These are phyloP conservation scores for Nemotelus nigrinus DNA, from an alignment of 2,888 invertebrate genomes.

Conservation along the genomic window DNA sequence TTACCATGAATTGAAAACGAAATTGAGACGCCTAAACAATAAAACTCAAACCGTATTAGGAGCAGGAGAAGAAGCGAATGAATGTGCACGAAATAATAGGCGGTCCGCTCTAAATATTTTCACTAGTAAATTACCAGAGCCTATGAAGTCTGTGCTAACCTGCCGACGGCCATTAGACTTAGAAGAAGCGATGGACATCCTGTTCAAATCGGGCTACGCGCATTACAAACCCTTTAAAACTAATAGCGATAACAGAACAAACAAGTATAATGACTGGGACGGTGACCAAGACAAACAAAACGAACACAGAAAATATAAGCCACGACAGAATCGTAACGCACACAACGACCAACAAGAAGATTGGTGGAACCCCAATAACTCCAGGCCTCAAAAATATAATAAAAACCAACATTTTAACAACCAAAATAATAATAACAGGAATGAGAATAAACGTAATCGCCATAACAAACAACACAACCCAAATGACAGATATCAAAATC, in stretches of 20 bases:
- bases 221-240: neutral
- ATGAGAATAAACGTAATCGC: neutral
- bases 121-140: constrained; percentile 2
- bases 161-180: neutral
- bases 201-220: neutral
- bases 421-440: neutral
- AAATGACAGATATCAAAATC: neutral
- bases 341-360: neutral
- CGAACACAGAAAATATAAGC: no score
- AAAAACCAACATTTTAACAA: neutral
- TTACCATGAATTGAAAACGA: constrained; percentile 33
- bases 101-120: constrained; percentile 2
- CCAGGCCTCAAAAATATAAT: neutral
- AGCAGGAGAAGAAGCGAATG: neutral
- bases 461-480: neutral
- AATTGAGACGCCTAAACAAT: neutral
- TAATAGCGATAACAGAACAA: no score
- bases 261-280: no score
- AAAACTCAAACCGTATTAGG: neutral
- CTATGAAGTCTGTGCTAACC: neutral
- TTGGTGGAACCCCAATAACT: neutral
- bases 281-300: no score
- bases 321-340: no score
- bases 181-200: constrained; percentile 10
- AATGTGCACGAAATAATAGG: neutral